Percentiles rank a stretch among this genome's conserved stretches.
Evolutionary conservation across 2,888 invertebrate genomes (phyloP).

Genomic region (Pachydiplax longipennis): DNA sequence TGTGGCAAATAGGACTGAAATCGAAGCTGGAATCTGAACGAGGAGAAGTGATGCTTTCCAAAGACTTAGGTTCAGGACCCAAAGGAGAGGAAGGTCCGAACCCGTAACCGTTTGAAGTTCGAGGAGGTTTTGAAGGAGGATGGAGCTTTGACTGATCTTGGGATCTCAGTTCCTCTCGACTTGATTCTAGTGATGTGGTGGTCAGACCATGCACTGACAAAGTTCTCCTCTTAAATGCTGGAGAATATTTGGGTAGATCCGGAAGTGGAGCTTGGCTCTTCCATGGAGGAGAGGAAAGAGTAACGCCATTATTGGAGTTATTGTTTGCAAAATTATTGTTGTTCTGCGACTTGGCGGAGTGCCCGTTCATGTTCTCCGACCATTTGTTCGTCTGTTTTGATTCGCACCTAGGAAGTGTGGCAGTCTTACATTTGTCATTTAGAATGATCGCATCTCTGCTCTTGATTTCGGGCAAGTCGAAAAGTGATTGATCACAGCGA

Average conservation of each 20-base stretch:
- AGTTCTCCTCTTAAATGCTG: slow-evolving; percentile 80
- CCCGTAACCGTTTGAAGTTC: slow-evolving; percentile 48
- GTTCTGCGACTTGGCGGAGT: slow-evolving; percentile 53
- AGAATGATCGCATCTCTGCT: slow-evolving; percentile 69
- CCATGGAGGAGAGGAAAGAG: slow-evolving; percentile 57
- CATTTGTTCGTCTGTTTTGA: slow-evolving; percentile 55
- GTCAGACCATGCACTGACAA: slow-evolving; percentile 67
- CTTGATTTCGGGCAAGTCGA: slow-evolving; percentile 84
- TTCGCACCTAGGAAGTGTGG: slow-evolving; percentile 54
- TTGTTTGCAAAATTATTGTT: slow-evolving; percentile 50
- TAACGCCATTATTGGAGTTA: slow-evolving; percentile 46
- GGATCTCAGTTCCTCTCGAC: slow-evolving; percentile 53
- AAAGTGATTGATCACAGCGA: slow-evolving; percentile 64
- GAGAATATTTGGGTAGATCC: slow-evolving; percentile 77
- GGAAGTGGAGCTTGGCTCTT: slow-evolving; percentile 53
- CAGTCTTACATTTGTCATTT: slow-evolving; percentile 40
- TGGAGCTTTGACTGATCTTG: slow-evolving; percentile 25
- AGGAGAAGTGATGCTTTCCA: slow-evolving; percentile 68
- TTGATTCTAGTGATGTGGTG: slow-evolving; percentile 53
- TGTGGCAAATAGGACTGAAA: slow-evolving; percentile 8
- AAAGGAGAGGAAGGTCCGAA: slow-evolving; percentile 46
- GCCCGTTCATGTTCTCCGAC: slow-evolving; percentile 51
- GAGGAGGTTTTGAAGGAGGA: slow-evolving; percentile 56
- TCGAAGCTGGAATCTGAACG: slow-evolving; percentile 68
- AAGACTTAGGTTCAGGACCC: slow-evolving; percentile 61